Conservation (phyloP, 37 sponge, comb jelly and placozoan genomes). For the Lycopodina hypogea region DNA sequence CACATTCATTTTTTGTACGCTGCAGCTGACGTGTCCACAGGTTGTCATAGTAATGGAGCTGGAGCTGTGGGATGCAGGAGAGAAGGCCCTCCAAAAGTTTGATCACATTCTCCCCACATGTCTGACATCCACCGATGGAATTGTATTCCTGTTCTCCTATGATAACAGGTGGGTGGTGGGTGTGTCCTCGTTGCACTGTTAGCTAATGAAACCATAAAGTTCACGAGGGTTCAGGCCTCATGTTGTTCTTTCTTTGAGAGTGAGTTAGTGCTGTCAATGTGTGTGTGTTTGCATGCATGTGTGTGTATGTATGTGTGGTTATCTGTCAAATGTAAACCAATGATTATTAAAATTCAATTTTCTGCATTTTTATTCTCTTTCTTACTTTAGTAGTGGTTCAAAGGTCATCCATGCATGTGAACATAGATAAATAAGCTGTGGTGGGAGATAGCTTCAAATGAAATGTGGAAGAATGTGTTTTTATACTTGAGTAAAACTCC, state of each 20-base stretch:
- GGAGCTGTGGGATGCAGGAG: constrained; percentile 73
- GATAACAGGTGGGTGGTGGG: constrained; percentile 46
- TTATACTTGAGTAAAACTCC: too few relatives aligned
- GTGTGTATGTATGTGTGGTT: not conserved
- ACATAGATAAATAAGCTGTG: not conserved
- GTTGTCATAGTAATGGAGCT: constrained; percentile 35
- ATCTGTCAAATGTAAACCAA: not conserved
- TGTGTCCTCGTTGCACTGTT: too few relatives aligned
- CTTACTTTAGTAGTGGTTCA: too few relatives aligned
- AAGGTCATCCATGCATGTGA: too few relatives aligned
- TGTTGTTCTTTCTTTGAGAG: too few relatives aligned
- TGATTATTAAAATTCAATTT: not conserved
- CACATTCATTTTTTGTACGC: not conserved
- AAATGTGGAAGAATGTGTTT: too few relatives aligned
- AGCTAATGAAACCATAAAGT: too few relatives aligned
- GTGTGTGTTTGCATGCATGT: not conserved
- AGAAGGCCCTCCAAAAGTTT: constrained; percentile 37
- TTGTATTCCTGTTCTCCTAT: constrained; percentile 57
- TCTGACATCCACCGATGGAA: constrained; percentile 26
- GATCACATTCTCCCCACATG: constrained; percentile 59
- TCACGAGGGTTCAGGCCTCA: too few relatives aligned
- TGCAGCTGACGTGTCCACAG: constrained; percentile 15
- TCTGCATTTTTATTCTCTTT: not conserved
- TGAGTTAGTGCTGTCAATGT: too few relatives aligned
- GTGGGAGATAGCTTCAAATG: too few relatives aligned